Evolutionary conservation across 2,113 vertebrate species (phyloP).

Genomic region (Rynchops niger): DNA sequence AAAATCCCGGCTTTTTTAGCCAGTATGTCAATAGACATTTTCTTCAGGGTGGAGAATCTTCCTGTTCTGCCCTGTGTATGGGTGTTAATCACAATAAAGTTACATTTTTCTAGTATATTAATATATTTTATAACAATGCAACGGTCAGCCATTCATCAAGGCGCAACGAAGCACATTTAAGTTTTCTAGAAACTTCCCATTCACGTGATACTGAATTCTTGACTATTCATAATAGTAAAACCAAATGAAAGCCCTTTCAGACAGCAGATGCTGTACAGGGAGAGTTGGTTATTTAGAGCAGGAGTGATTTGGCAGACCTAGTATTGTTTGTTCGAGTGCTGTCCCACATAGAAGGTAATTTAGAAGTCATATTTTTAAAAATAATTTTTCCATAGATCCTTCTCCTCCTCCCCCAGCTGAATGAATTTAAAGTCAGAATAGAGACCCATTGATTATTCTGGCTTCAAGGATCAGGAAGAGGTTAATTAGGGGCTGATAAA

Average conservation of each 20-base stretch:
- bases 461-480: not conserved
- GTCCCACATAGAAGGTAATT: not conserved
- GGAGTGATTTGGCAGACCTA: slow-evolving; percentile 11
- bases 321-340: not conserved
- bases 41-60: not conserved
- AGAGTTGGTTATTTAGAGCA: slow-evolving; percentile 10
- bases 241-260: slow-evolving; percentile 34
- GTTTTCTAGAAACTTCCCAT: slow-evolving; percentile 53
- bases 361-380: not conserved
- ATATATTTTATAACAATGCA: not conserved
- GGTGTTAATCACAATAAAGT: not conserved
- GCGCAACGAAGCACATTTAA: not conserved
- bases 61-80: not conserved
- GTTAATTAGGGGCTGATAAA: slow-evolving; percentile 39
- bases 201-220: slow-evolving; percentile 16
- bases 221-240: slow-evolving; percentile 4
- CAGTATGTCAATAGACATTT: not conserved
- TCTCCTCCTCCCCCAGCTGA: not conserved
- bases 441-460: not conserved
- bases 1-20: slow-evolving; percentile 20
- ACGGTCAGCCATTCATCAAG: slow-evolving; percentile 1
- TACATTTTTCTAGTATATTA: not conserved
- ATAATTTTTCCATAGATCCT: not conserved
- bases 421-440: slow-evolving; percentile 12
- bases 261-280: not conserved